A percentile compares a stretch with the other conserved stretches of the same genome.
These are phyloP conservation scores for Chloroceryle inda DNA, from an alignment of 2,797 vertebrate species.

Conservation along the genomic window DNA sequence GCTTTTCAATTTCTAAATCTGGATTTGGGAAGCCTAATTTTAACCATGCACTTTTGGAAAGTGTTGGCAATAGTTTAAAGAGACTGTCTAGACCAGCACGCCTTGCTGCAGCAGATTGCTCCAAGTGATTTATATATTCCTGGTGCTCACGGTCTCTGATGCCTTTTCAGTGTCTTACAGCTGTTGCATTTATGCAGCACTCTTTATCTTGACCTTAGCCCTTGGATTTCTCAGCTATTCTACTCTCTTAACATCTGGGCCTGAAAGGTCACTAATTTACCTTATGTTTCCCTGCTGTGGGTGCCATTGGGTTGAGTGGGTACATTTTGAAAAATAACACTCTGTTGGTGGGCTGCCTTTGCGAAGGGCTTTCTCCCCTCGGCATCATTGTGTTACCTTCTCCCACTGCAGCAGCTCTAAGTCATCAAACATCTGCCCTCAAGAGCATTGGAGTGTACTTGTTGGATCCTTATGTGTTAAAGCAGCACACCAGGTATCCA, in stretches of 20 bases:
- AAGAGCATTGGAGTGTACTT: background rate
- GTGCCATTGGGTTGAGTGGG: constrained; percentile 60
- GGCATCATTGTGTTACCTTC: background rate
- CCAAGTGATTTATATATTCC: constrained; percentile 49
- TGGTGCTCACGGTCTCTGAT: constrained; percentile 52
- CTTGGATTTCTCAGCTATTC: constrained; percentile 63
- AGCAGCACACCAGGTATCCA: background rate
- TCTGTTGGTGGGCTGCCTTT: constrained; percentile 70
- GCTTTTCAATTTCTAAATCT: constrained; percentile 54
- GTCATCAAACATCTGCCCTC: constrained; percentile 30
- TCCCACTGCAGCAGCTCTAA: constrained; percentile 25
- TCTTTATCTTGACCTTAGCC: constrained; percentile 74
- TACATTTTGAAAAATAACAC: constrained; percentile 65
- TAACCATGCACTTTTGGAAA: constrained; percentile 61
- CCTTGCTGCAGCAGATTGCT: constrained; percentile 47
- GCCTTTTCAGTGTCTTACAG: constrained; percentile 72
- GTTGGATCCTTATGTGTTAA: constrained; percentile 22
- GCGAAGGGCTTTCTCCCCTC: constrained; percentile 2
- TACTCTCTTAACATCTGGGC: constrained; percentile 69
- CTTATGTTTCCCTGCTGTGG: constrained; percentile 62
- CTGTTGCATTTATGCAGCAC: constrained; percentile 71
- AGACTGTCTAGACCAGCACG: constrained; percentile 60
- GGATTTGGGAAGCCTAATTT: constrained; percentile 61
- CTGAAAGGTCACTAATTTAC: constrained; percentile 71
- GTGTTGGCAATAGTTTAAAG: constrained; percentile 69